Base-by-base conservation (phyloP, 2,113 vertebrate species). In the Spea bombifrons region DNA sequence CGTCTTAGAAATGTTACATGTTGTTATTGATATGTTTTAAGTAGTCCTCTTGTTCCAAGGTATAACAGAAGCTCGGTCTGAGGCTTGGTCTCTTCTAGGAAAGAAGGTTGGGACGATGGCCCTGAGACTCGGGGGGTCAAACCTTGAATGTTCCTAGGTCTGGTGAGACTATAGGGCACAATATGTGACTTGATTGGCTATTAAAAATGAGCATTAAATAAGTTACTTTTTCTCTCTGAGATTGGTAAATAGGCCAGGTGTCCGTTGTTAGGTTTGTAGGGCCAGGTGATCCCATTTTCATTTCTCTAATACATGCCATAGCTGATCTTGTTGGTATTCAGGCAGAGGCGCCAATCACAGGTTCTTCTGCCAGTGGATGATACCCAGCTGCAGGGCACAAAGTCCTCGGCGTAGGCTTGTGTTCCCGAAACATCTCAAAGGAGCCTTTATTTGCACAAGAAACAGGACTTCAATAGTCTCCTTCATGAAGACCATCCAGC, bases 341-440 rank as follows among this genome's bases (percentile, higher is more conserved):
- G 61, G 47, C 59, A 13, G 17, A 72, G 76, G 69, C 69, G 68
- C 67, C 76, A 78, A 69, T 72, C 61, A 57, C 69, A 52, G 76
- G 50, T 15, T n/a, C 66, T 30, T 53, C 17, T 78, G 76, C 76
- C 76, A 79, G 30, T 73, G 76, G 73, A 73, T 55, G 76, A 46
- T 79, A 57, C 76, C 76, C 76, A 79, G 76, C 76, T 79, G 76
- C 70, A 79, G 46, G 69, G 50, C 76, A 57, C 57, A 55, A 44
- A 57, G 70, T 49, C 16, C 59, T 78, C n/a, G 52, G 65, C 57
- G 64, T 17, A 30, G 8, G 44, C 76, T 53, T 10, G 66, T 71
- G 53, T 47, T 64, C 66, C 59, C 9, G 66, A 66, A 64, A 30
- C 63, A n/a, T 72, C 63, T 79, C 59, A 79, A 79, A 50, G 63